Evolutionary conservation across 2,888 invertebrate species (phyloP), one percentile per base, ranked within the genome.

Genomic region (Metellina segmentata): DNA sequence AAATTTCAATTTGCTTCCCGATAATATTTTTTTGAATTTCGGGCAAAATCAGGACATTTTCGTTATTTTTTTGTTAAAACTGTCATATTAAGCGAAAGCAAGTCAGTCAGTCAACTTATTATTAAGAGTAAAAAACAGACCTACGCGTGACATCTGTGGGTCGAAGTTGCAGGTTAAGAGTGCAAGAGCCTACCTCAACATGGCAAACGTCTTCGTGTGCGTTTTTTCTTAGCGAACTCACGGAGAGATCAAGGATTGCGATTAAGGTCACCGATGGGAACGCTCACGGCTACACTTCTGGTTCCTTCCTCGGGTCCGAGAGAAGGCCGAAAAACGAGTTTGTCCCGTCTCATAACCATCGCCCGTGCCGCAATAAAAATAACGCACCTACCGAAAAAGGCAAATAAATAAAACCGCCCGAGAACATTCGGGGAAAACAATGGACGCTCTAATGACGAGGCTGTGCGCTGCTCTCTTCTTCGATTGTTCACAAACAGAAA

Each of bases 401-500:
- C 61, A 61, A 61, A 11, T 16, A 61, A 61, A 61, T 16, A 61
- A 61, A 16, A 61, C 11, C 61, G 11, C 61, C 16, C 61, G 61
- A 11, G 34, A 34, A 16, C 61, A 13, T 13, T 61, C 61, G 61
- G 13, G 11, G 13, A 90, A 91, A 87, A 91, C 91, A 91, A 91
- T 91, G 49, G 87, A 81, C 51, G 81, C 19, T 74, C 71, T 91
- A 86, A 91, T 91, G 87, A 87, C 77, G 83, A 53, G 49, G 52
- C 69, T 61, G 20, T 52, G 49, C 70, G 20, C 77, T 34, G 20
- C 48, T 75, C 69, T 71, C 70, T 72, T 51, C 49, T 19, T 81
- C 61, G 83, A 87, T 87, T 91, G 87, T 87, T 91, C 75, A 78
- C 69, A 87, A 79, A 87, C 91, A 91, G 91, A 87, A 91, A 91